Conservation (phyloP, 1,140 invertebrate species). For the Lamellibrachia luymesi region DNA sequence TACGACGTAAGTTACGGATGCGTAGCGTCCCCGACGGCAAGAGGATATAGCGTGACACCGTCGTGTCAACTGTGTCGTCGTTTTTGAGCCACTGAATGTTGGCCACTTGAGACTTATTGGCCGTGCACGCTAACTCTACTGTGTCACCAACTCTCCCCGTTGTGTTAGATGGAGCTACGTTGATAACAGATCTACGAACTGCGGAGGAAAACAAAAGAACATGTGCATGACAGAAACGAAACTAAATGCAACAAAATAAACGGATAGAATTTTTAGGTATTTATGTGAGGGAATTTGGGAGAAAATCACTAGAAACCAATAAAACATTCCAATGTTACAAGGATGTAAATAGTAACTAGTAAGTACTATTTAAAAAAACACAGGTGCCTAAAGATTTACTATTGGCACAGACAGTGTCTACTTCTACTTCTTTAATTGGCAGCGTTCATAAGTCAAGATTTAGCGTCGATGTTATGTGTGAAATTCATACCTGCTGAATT, state of each 20-base stretch:
- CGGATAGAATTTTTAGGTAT: background rate
- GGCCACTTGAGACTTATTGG: slow-evolving; percentile 28
- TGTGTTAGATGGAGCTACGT: slow-evolving; percentile 28
- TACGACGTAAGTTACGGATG: slow-evolving; percentile 23
- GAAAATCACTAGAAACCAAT: background rate
- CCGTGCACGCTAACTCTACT: background rate
- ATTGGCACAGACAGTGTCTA: too few relatives aligned
- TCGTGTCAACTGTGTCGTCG: background rate
- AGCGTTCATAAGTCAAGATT: too few relatives aligned
- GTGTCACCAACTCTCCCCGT: slow-evolving; percentile 9
- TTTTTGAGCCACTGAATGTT: background rate
- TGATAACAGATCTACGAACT: slow-evolving; percentile 22
- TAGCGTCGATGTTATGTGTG: background rate
- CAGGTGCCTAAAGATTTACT: too few relatives aligned
- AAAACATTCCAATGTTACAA: background rate
- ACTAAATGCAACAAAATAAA: slow-evolving; percentile 14
- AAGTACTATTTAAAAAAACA: too few relatives aligned
- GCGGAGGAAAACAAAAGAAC: background rate
- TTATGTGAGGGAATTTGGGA: background rate
- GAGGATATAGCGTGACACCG: slow-evolving; percentile 24
- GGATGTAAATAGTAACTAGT: background rate
- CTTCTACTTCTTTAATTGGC: too few relatives aligned
- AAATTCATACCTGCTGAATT: background rate
- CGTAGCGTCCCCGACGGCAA: slow-evolving; percentile 20
- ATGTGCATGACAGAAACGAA: background rate